Evolutionary conservation across 2,797 vertebrate genomes (phyloP).

Genomic region (Neoniphon sammara): DNA sequence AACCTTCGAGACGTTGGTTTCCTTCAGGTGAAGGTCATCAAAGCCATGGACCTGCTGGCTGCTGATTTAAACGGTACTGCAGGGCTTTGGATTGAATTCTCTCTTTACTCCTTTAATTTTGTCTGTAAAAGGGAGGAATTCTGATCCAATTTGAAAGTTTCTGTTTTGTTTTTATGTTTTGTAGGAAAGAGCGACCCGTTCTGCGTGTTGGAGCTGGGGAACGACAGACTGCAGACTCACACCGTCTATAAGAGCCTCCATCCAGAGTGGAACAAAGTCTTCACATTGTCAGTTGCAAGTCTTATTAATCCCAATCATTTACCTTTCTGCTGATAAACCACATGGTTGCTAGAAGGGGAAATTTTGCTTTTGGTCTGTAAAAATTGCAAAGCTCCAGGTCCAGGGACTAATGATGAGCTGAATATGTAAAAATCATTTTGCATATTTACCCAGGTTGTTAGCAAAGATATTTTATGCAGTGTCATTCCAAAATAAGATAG

Average conservation of each 20-base stretch:
- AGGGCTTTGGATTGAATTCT: background rate
- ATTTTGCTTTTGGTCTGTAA: no score
- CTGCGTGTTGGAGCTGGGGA: slow-evolving; percentile 93
- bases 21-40: slow-evolving; percentile 94
- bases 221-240: slow-evolving; percentile 92
- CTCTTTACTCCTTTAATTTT: background rate
- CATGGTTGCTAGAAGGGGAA: background rate
- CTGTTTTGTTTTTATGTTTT: slow-evolving; percentile 44
- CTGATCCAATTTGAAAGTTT: background rate
- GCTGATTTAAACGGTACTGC: slow-evolving; percentile 94
- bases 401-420: background rate
- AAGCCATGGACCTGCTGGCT: slow-evolving; percentile 88
- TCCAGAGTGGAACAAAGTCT: slow-evolving; percentile 97
- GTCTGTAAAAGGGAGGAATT: background rate
- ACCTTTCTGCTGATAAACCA: background rate
- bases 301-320: background rate
- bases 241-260: slow-evolving; percentile 95
- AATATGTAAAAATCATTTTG: background rate
- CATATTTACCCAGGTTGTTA: no score
- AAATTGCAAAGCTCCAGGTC: background rate
- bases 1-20: slow-evolving; percentile 90
- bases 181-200: slow-evolving; percentile 98
- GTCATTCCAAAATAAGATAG: no score
- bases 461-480: no score
- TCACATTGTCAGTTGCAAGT: slow-evolving; percentile 90